Evolutionary conservation across 2,113 vertebrate species (phyloP), one percentile per base, ranked within the genome.

Genomic region (Carassius carassius): DNA sequence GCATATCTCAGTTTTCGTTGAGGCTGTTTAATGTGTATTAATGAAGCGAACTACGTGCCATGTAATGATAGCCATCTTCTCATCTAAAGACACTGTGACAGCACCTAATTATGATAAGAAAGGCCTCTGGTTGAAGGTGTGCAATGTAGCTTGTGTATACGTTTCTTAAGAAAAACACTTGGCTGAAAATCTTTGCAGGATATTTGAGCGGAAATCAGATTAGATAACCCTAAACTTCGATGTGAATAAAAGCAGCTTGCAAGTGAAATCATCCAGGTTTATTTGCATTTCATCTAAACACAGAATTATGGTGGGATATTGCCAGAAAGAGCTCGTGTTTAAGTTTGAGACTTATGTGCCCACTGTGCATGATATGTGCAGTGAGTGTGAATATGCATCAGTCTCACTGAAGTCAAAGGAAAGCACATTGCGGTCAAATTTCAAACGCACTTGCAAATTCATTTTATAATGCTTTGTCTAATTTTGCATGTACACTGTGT

Each of bases 11-110:
- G 21, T 16, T 62, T 47, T 74, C 12, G 7, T n/a, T 63, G 8
- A 47, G 58, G 41, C n/a, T 47, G 37, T 80, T 80, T 80, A 80
- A 80, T 65, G 58, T 63, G 37, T 47, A 3, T 47, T 74, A 74
- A 63, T 79, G 37, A 79, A 80, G n/a, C 14, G 2, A 63, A 65
- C 14, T 37, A 80, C 3, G 37, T 47, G 32, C 78, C n/a, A 6
- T 63, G n/a, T 63, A 29, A 29, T 47, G n/a, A 65, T 80, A 44
- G 77, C 21, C 58, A 29, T 62, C 12, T 78, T 58, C 6, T 23
- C n/a, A 47, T n/a, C 19, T 4, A 29, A 14, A 65, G 58, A 47
- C 3, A 4, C 11, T 47, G 37, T 47, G n/a, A 79, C 37, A 11
- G 14, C 78, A 44, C n/a, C 2, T 47, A 47, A 79, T 80, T 65